Evolutionary conservation across 2,113 vertebrate species (phyloP).

Genomic region (Chionomys nivalis): DNA sequence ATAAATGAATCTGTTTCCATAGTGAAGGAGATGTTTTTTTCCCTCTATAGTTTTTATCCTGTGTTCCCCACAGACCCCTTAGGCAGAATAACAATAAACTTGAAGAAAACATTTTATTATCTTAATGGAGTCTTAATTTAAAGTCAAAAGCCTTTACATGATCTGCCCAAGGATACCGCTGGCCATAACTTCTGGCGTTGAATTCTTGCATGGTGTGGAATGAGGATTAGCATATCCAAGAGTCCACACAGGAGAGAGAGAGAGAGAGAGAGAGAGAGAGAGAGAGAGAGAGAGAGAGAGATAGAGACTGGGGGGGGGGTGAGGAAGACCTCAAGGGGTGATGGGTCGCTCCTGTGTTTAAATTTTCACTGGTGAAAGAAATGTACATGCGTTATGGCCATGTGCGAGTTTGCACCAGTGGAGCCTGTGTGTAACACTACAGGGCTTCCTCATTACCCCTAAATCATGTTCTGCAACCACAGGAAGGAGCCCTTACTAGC

Average conservation of each 20-base stretch:
- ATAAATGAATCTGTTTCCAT: conserved; percentile 81
- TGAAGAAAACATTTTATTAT: conserved; percentile 77
- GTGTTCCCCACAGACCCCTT: conserved; percentile 62
- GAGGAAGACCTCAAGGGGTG: background rate
- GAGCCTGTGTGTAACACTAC: background rate
- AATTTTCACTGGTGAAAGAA: conserved; percentile 69
- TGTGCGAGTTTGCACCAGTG: conserved; percentile 33
- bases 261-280: fast-evolving
- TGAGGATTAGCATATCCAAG: background rate
- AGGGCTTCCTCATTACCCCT: background rate
- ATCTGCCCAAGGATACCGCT: conserved; percentile 50
- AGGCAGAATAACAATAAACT: conserved; percentile 75
- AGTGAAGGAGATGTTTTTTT: conserved; percentile 66
- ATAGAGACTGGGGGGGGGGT: fast-evolving
- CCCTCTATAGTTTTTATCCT: conserved; percentile 39
- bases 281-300: background rate
- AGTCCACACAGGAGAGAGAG: background rate
- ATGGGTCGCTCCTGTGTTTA: conserved; percentile 66
- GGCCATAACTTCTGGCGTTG: conserved; percentile 33
- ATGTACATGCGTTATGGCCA: conserved; percentile 50
- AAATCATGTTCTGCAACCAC: background rate
- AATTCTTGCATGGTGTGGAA: background rate
- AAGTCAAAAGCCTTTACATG: conserved; percentile 72
- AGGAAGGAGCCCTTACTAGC: background rate
- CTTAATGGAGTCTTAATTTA: conserved; percentile 78